Percentiles rank a stretch among this genome's conserved stretches.
Conservation (phyloP, 1,140 invertebrate species). For the Dolichoris vasculosae region DNA sequence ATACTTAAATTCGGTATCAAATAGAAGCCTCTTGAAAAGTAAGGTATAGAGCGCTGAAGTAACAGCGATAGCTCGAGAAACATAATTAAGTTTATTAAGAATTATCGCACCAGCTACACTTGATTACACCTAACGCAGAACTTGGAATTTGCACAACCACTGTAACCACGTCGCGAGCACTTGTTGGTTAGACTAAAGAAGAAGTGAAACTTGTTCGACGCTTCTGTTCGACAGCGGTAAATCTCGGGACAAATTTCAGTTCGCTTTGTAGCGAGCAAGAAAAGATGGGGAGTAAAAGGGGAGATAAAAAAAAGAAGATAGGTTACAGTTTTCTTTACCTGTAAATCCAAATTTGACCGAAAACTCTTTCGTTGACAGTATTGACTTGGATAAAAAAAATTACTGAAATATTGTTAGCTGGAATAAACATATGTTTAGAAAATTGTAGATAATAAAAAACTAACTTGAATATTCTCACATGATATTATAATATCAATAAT, state of each 20-base stretch:
- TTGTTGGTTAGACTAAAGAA: neutral
- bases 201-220: neutral
- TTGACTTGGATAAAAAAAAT: too few relatives aligned
- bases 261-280: neutral
- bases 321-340: neutral
- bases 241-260: conserved; percentile 38
- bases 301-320: neutral
- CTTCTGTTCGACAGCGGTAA: conserved; percentile 56
- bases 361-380: too few relatives aligned
- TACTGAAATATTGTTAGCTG: too few relatives aligned
- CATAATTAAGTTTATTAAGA: conserved; percentile 67
- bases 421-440: too few relatives aligned
- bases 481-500: too few relatives aligned
- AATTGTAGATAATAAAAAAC: too few relatives aligned
- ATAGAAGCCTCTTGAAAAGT: neutral
- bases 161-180: neutral
- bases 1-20: neutral
- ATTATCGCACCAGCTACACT: conserved; percentile 64
- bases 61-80: neutral
- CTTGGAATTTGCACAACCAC: conserved; percentile 29
- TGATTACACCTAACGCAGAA: conserved; percentile 62
- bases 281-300: neutral
- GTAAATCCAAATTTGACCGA: neutral
- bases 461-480: too few relatives aligned
- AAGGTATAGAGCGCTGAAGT: neutral